Evolutionary conservation across 2,797 vertebrate genomes (phyloP).

Genomic region (Cossypha polioptera): DNA sequence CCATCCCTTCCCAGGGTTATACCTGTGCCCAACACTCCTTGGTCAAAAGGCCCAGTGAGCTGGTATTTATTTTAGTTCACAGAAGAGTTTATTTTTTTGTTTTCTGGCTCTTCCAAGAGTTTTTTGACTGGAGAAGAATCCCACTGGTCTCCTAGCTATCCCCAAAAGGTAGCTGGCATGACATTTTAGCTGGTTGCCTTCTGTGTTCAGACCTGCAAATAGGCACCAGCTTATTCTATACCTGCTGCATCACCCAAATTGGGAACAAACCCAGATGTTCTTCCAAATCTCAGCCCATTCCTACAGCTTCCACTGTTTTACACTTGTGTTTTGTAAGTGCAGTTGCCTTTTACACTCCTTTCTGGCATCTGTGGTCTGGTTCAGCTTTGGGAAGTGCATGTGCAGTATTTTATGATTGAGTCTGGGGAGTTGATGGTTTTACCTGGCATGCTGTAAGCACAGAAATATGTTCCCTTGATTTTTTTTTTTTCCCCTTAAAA

Average conservation of each 20-base stretch:
- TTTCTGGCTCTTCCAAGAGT: neutral
- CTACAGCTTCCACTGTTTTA: neutral
- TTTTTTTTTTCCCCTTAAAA: neutral
- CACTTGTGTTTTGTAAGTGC: neutral
- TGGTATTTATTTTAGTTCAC: neutral
- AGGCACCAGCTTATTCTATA: neutral
- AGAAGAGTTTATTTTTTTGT: neutral
- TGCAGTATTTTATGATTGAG: neutral
- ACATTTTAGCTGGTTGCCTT: neutral
- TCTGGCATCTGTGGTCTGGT: neutral
- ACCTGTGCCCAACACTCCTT: neutral
- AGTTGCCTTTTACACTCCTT: neutral
- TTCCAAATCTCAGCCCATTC: neutral
- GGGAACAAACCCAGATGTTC: slow-evolving; percentile 20
- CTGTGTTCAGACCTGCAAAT: neutral
- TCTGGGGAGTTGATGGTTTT: neutral
- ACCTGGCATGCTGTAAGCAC: neutral
- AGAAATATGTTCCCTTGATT: neutral
- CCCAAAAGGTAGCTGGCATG: neutral
- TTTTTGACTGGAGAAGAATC: neutral
- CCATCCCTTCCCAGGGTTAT: neutral
- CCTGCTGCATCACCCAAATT: neutral
- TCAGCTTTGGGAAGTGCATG: neutral
- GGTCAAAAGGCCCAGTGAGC: neutral
- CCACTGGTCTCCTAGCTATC: rapidly evolving